These are phyloP conservation scores for Cyrtonyx montezumae DNA, from an alignment of 2,113 vertebrate species.

Conservation along the genomic window DNA sequence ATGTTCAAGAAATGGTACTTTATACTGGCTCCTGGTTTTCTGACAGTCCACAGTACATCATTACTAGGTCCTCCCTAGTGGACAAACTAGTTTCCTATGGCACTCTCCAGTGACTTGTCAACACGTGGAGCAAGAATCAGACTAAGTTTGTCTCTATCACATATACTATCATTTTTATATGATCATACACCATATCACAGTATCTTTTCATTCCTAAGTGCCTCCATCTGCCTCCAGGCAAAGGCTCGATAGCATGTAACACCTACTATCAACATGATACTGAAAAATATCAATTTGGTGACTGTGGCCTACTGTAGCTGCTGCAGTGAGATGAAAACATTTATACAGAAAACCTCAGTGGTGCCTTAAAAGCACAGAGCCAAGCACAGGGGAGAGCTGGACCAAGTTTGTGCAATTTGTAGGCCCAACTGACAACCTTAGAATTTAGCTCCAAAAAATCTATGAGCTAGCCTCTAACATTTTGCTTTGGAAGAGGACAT, in stretches of 20 bases:
- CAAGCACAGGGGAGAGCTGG: neutral
- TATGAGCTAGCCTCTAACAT: neutral
- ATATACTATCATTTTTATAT: neutral
- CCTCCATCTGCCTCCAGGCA: neutral
- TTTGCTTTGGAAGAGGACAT: neutral
- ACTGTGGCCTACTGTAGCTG: neutral
- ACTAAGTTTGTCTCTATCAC: neutral
- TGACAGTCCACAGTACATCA: accelerated
- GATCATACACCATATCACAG: neutral
- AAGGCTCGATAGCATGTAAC: neutral
- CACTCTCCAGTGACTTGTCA: neutral
- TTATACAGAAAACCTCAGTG: neutral
- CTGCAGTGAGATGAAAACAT: neutral
- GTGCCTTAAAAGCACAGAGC: neutral
- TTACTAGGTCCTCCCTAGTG: neutral
- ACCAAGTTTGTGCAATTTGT: neutral
- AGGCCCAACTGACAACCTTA: neutral
- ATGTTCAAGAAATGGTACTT: neutral
- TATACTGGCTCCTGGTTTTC: neutral
- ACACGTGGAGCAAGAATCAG: neutral
- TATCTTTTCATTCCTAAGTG: neutral
- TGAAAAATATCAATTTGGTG: neutral
- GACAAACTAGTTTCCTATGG: neutral
- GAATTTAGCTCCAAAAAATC: neutral
- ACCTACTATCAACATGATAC: neutral